Evolutionary conservation across 2,113 vertebrate species (phyloP).

Genomic region (Megaceryle torquata): DNA sequence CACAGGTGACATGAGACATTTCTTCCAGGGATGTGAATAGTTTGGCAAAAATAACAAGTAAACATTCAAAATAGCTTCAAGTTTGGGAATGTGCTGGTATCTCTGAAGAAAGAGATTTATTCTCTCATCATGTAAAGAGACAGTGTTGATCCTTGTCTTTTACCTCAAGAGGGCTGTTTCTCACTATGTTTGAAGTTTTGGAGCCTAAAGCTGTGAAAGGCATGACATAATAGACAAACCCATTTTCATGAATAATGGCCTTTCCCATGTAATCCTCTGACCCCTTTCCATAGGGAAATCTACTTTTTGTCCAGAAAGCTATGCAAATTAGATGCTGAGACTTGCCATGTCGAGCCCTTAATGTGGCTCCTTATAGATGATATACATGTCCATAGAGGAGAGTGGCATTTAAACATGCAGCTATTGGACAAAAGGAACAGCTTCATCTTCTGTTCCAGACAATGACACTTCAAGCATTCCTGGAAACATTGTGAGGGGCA

Average conservation of each 20-base stretch:
- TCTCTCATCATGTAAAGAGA: background rate
- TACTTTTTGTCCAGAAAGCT: constrained; percentile 22
- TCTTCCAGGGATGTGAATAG: background rate
- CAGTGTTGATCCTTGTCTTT: background rate
- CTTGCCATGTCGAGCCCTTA: background rate
- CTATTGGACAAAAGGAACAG: constrained; percentile 1
- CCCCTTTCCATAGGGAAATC: background rate
- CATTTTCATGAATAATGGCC: background rate
- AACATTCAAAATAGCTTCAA: background rate
- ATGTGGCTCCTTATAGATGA: background rate
- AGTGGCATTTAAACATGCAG: background rate
- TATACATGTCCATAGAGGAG: background rate
- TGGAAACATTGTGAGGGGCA: background rate
- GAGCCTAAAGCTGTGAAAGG: background rate
- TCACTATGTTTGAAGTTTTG: background rate
- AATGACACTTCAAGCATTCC: background rate
- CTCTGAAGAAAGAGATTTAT: background rate
- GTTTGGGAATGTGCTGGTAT: background rate
- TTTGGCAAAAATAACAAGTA: background rate
- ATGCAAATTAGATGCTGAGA: constrained; percentile 3
- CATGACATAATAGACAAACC: background rate
- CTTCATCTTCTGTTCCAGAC: background rate
- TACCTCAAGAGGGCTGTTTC: background rate
- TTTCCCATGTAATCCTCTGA: constrained; percentile 39
- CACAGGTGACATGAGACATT: background rate